These are phyloP conservation scores for Gastrophryne carolinensis DNA, from an alignment of 2,797 vertebrate species.

Conservation along the genomic window DNA sequence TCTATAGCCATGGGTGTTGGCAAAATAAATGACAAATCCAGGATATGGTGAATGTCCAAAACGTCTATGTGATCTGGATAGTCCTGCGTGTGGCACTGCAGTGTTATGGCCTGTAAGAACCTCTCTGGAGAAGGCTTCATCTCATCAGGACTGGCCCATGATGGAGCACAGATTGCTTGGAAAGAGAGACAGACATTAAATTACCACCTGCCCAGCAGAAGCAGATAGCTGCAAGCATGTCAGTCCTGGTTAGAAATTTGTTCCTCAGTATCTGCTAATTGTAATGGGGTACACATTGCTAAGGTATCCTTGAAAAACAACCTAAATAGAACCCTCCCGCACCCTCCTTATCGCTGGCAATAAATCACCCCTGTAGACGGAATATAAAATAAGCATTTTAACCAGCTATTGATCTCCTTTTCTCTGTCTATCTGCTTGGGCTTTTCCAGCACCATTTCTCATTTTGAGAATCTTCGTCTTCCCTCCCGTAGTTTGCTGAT, in stretches of 20 bases:
- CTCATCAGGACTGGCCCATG: slow-evolving; percentile 1
- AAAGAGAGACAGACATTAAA: slow-evolving; percentile 10
- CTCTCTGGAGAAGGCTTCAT: slow-evolving; percentile 1
- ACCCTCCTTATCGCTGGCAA: slow-evolving; percentile 31
- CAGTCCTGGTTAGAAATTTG: slow-evolving; percentile 21
- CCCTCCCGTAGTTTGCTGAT: neutral
- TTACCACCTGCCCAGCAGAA: slow-evolving; percentile 28
- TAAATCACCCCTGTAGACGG: slow-evolving; percentile 27
- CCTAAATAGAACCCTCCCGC: slow-evolving; percentile 11
- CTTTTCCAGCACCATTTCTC: neutral
- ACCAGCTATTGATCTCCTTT: neutral
- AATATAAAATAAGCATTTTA: slow-evolving; percentile 13
- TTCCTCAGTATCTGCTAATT: too few species aligned
- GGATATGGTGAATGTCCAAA: neutral
- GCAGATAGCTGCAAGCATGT: slow-evolving; percentile 25
- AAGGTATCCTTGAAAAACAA: slow-evolving; percentile 22
- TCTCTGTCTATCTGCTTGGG: neutral
- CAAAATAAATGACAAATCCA: neutral
- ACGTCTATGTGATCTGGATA: neutral
- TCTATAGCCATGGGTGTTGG: neutral
- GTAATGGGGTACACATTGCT: too few species aligned
- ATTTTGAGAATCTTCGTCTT: neutral
- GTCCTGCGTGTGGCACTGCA: too few species aligned
- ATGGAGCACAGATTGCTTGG: slow-evolving; percentile 26
- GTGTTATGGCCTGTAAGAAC: neutral